Evolutionary conservation across 2,113 vertebrate species (phyloP).

Genomic region (Etia nguti): DNA sequence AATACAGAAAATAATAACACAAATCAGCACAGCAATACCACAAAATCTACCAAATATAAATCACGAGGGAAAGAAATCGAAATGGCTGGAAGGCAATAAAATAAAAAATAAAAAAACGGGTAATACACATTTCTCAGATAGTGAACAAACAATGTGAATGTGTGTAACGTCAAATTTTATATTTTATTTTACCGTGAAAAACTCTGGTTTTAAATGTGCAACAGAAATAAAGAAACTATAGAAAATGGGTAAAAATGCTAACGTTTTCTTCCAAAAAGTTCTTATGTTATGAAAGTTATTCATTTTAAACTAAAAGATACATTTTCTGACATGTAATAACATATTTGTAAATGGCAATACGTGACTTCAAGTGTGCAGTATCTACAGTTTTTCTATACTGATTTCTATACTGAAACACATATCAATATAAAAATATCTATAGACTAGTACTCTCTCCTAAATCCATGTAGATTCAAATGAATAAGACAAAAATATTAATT

Average conservation of each 20-base stretch:
- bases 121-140: neutral
- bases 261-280: neutral
- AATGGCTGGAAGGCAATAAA: neutral
- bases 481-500: neutral
- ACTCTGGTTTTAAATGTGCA: neutral
- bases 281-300: neutral
- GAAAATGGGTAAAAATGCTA: neutral
- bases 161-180: neutral
- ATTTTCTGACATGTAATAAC: neutral
- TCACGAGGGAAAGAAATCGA: neutral
- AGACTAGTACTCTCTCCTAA: fast-evolving
- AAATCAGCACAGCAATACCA: neutral
- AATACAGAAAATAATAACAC: neutral
- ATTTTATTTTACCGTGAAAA: neutral
- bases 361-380: neutral
- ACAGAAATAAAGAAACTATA: neutral
- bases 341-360: fast-evolving
- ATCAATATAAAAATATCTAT: neutral
- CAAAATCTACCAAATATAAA: neutral
- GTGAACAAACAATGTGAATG: neutral
- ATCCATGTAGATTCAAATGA: neutral
- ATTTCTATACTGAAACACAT: fast-evolving
- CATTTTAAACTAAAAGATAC: neutral
- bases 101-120: neutral
- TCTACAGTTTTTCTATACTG: fast-evolving